Evolutionary conservation across 1,140 invertebrate genomes (phyloP), one percentile per base, ranked within the genome.

Genomic region (Apolygus lucorum): DNA sequence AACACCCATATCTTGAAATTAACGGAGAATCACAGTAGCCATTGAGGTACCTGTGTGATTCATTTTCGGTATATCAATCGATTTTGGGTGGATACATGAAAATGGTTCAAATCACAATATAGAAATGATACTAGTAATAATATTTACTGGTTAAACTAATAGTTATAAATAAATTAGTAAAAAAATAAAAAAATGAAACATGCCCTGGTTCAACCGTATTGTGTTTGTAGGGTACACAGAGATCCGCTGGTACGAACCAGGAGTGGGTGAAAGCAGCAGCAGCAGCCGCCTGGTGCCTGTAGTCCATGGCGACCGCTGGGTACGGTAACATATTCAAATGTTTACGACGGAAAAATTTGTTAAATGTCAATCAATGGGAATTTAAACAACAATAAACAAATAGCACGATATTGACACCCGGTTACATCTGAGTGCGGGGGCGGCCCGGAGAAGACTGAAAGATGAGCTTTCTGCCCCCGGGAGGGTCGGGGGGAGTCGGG

Each of bases 211-310:
- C 89, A 83, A 91, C 87, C 81, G 84, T 82, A 81, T 81, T 83
- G 84, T 87, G 86, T 86, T 88, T 90, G 83, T 88, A 89, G 88
- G 85, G 81, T 78, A 88, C 87, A 88, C 89, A 91, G 80, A 91
- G 86, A 85, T 92, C 89, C 85, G 89, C 88, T 84, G 90, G 90
- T 88, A 92, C 90, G 85, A 92, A 91, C 90, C 90, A 93, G 82
- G 90, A 92, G 85, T 92, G 90, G 77, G 89, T 89, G 84, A 92
- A 93, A 49, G 83, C 79, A n/a, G 69, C 91, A 89, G 92, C 91
- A 76, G 90, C 88, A 77, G 92, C 88, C 72, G 88, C 85, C 80
- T 92, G 90, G 81, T 92, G 92, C 72, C 69, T 52, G 81, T 92
- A 92, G 86, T 92, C 91, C 90, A 92, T 92, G 76, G 90, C 89